These are phyloP conservation scores for Glyptemys insculpta DNA, from an alignment of 2,797 vertebrate genomes.

Conservation along the genomic window DNA sequence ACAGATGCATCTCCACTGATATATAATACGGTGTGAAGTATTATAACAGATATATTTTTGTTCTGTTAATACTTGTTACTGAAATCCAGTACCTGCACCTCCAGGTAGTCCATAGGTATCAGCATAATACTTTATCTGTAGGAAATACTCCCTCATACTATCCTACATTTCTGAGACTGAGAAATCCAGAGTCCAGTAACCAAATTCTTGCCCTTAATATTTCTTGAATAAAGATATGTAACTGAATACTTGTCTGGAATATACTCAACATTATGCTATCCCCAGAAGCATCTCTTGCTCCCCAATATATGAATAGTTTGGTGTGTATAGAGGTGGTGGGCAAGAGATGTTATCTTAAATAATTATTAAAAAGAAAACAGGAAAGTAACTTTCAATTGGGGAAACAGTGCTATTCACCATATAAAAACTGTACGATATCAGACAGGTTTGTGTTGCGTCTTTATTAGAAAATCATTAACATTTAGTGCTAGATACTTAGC, in stretches of 20 bases:
- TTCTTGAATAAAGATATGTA: background rate
- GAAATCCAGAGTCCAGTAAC: background rate
- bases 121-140: background rate
- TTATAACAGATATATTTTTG: constrained; percentile 65
- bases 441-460: background rate
- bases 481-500: constrained; percentile 19
- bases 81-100: constrained; percentile 37
- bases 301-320: background rate
- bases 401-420: background rate
- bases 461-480: background rate
- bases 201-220: background rate
- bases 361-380: background rate
- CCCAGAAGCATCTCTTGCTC: background rate
- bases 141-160: background rate
- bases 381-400: background rate
- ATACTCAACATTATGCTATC: background rate
- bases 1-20: constrained; percentile 70
- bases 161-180: rapidly evolving
- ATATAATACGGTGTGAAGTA: constrained; percentile 66
- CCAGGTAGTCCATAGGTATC: constrained; percentile 63
- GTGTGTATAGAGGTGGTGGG: background rate
- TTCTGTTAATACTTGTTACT: constrained; percentile 71
- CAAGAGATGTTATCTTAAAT: background rate
- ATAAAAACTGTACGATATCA: constrained; percentile 14
- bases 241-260: background rate